Percentiles rank a stretch among this genome's conserved stretches.
Conservation (phyloP, 2,113 vertebrate species). For the Saiga tatarica region DNA sequence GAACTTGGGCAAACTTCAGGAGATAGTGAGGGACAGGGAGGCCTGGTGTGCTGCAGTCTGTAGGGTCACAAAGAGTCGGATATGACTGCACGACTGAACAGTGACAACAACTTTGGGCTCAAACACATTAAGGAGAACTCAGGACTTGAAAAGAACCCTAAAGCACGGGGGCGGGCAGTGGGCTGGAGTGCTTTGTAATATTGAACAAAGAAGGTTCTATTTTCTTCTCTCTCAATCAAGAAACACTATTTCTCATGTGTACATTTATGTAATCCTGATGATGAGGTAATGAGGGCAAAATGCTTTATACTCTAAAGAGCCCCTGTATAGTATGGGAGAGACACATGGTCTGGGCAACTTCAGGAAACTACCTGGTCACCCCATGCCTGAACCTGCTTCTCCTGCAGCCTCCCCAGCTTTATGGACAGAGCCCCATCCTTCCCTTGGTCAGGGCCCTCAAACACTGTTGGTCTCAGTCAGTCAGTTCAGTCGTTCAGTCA, state of each 20-base stretch:
- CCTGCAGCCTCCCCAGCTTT: fast-evolving
- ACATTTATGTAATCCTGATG: background rate
- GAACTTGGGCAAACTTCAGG: background rate
- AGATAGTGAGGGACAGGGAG: background rate
- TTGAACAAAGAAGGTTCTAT: background rate
- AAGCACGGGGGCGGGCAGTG: background rate
- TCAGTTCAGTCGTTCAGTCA: background rate
- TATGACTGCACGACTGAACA: fast-evolving
- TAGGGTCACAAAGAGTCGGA: background rate
- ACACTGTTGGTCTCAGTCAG: fast-evolving
- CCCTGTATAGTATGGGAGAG: fast-evolving
- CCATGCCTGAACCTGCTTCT: background rate
- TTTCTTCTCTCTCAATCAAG: background rate
- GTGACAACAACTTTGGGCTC: background rate
- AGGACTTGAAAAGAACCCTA: background rate
- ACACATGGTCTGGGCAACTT: fast-evolving
- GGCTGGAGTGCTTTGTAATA: background rate
- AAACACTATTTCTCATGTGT: background rate
- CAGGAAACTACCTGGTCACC: background rate
- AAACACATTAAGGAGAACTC: background rate
- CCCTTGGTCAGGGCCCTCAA: fast-evolving
- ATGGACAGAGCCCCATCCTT: fast-evolving
- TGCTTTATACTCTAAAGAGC: fast-evolving
- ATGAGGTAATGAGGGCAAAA: background rate
- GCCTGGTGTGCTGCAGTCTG: background rate